These are phyloP conservation scores for Otus scops DNA, from an alignment of 2,797 vertebrate species.

Conservation along the genomic window DNA sequence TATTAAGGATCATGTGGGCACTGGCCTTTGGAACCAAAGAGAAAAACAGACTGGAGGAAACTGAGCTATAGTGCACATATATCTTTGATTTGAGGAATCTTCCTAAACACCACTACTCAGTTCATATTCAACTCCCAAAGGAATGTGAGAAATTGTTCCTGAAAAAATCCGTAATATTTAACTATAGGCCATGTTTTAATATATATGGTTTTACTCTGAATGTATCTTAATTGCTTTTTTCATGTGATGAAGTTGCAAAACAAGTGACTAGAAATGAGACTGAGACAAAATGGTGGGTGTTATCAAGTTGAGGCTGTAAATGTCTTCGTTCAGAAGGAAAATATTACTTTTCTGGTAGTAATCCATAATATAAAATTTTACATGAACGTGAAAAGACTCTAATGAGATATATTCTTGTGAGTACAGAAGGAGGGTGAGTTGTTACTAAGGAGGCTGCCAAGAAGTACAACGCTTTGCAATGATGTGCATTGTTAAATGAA, in stretches of 20 bases:
- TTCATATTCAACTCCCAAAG: background rate
- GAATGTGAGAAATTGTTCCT: background rate
- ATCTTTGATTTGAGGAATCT: background rate
- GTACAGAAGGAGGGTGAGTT: background rate
- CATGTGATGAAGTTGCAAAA: background rate
- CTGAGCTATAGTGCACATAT: background rate
- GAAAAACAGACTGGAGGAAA: background rate
- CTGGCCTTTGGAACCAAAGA: background rate
- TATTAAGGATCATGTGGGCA: background rate
- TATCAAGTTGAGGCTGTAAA: background rate
- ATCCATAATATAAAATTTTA: background rate
- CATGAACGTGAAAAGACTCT: background rate
- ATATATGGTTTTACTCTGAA: background rate
- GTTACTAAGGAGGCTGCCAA: background rate
- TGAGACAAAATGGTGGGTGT: background rate
- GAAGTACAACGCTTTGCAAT: background rate
- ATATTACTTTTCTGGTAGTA: background rate
- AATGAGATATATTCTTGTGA: background rate
- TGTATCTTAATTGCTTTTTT: background rate
- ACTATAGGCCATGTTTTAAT: background rate
- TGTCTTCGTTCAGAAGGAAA: background rate
- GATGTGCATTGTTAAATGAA: background rate
- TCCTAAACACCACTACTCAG: background rate
- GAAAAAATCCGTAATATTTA: background rate
- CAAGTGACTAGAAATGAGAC: background rate